Evolutionary conservation across 2,113 vertebrate genomes (phyloP), one percentile per base, ranked within the genome.

Genomic region (Spheniscus mendiculus): DNA sequence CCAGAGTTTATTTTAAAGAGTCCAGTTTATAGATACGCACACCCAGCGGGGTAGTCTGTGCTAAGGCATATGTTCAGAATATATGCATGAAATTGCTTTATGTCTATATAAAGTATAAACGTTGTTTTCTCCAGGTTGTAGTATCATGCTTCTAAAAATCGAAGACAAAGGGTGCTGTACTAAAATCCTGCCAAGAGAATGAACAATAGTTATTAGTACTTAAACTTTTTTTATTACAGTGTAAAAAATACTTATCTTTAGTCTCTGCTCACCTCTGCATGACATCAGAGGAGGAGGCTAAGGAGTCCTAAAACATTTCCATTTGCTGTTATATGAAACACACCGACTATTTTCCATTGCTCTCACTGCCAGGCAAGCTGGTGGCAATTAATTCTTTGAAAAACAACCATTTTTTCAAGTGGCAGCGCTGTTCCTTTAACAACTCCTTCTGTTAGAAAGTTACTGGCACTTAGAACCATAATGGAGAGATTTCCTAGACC

Each of bases 211-310:
- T 91, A 94, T 80, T 91, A 88, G 58, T 73, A 53, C 78, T 91
- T 96, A 65, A 79, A 66, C 6, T 21, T 63, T 70, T 88, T 94
- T 89, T 95, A 93, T 94, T 90, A 18, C 53, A 47, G 19, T 70
- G 36, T 95, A 94, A 97, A 95, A 96, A 94, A 90, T 95, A 73
- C 82, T 96, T 93, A 82, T 71, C 44, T 80, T 74, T 45, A 84
- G 23, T 50, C 73, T 83, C 84, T 93, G 65, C 77, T 93, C 62
- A 90, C 95, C 78, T 95, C 87, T 96, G 73, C 65, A 13, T 80
- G 79, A 53, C 22, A 7, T 83, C 1, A 8, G 45, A 42, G 22
- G 22, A 8, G 44, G 44, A 45, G 34, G 6, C 26, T 55, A 27
- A 87, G 56, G 78, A 61, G 40, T 70, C 40, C 66, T 91, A 80